Percentiles rank a stretch among this genome's conserved stretches.
These are phyloP conservation scores for Saimiri boliviensis DNA, from an alignment of 2,113 vertebrate genomes.

Conservation along the genomic window DNA sequence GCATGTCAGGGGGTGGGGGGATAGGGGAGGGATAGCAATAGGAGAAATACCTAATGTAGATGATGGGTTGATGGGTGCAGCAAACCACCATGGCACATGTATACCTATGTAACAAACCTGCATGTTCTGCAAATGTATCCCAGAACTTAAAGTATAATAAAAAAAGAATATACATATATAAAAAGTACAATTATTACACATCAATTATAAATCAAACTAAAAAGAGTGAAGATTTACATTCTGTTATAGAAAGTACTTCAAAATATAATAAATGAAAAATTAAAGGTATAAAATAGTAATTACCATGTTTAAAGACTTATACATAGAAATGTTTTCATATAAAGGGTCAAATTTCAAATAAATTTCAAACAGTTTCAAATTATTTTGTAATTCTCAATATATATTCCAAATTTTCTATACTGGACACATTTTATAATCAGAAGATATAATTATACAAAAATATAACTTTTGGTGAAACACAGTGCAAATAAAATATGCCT, in stretches of 20 bases:
- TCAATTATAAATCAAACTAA: background rate
- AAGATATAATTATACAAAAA: background rate
- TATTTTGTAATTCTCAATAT: background rate
- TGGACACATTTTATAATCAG: conserved; percentile 24
- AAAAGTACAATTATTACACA: background rate
- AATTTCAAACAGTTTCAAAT: background rate
- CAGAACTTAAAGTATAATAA: too few relatives aligned
- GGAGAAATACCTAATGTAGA: too few relatives aligned
- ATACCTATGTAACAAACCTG: too few relatives aligned
- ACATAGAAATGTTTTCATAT: background rate
- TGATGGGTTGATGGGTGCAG: too few relatives aligned
- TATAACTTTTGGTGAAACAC: background rate
- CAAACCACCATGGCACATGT: too few relatives aligned
- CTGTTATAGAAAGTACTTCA: background rate
- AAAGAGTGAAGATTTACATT: background rate
- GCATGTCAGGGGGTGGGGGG: too few relatives aligned
- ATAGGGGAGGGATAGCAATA: too few relatives aligned
- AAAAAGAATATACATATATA: background rate
- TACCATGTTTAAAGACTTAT: background rate
- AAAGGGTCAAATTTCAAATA: background rate
- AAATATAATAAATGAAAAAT: background rate
- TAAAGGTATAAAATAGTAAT: background rate
- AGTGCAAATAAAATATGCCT: background rate
- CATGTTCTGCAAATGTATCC: too few relatives aligned
- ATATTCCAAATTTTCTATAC: conserved; percentile 17